Evolutionary conservation across 2,797 vertebrate genomes (phyloP).

Genomic region (Arctocebus calabarensis): DNA sequence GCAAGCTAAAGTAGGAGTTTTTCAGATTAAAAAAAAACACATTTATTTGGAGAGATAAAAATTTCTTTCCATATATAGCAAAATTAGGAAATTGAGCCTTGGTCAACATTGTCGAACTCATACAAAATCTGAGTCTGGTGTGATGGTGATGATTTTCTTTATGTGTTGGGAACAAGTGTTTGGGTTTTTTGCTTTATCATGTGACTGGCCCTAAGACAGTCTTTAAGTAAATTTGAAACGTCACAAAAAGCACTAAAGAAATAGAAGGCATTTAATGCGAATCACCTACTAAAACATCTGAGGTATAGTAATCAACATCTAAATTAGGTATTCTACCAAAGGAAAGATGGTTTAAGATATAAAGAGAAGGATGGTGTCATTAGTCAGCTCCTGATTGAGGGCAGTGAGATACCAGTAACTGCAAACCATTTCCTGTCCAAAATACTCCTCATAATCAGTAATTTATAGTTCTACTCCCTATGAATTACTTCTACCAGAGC

Average conservation of each 20-base stretch:
- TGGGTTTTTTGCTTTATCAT: constrained; percentile 58
- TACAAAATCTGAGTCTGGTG: neutral
- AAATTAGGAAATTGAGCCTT: neutral
- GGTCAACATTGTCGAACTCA: neutral
- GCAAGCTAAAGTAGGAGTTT: neutral
- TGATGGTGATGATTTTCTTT: constrained; percentile 24
- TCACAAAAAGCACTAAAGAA: constrained; percentile 48
- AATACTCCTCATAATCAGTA: constrained; percentile 56
- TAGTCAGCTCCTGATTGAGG: constrained; percentile 55
- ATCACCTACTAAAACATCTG: constrained; percentile 62
- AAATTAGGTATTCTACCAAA: constrained; percentile 26
- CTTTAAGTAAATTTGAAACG: constrained; percentile 68
- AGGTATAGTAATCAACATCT: constrained; percentile 20
- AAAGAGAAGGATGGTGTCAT: constrained; percentile 16
- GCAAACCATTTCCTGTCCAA: constrained; percentile 69
- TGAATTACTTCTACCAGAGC: constrained; percentile 65
- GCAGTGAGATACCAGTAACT: constrained; percentile 30
- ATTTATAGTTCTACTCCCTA: constrained; percentile 50
- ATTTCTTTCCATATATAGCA: neutral
- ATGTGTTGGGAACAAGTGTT: constrained; percentile 58
- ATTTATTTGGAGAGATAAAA: neutral
- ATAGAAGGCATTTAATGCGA: constrained; percentile 32
- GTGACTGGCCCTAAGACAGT: neutral
- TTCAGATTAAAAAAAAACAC: neutral
- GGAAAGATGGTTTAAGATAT: constrained; percentile 43